Base-by-base conservation (phyloP, 1,140 invertebrate genomes). In the Euura lappo region DNA sequence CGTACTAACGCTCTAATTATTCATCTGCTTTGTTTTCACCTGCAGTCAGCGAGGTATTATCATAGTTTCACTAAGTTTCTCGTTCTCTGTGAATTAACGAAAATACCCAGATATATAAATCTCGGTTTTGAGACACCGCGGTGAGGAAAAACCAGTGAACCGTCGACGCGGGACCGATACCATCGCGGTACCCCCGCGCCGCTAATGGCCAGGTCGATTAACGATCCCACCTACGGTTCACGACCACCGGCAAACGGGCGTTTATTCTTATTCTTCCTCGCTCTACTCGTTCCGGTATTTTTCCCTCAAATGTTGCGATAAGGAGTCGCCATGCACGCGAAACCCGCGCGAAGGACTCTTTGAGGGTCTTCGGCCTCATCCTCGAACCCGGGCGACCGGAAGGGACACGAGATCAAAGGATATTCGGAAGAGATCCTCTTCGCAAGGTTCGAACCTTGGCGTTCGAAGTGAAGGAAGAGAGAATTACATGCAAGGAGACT, bases 131-230 rank as follows among this genome's bases (percentile, higher is more conserved):
- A n/a, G 8, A 8, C 8, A 11, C 8, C 51, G 51, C 6, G 8
- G 3, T 60, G 6, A 60, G 51, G 47, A 60, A 60, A 60, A 60
- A 60, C 8, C 51, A 28, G 28, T 28, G 51, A 8, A 60, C 51
- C 51, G 51, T 11, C 13, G 51, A 28, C 28, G 51, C 51, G 51
- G 13, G 8, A n/a, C 51, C 51, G 51, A 60, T 60, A 60, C 8
- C 51, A 60, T 60, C 51, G 51, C 51, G 10, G 10, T 60, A 8
- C 3, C 51, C 51, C 13, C 51, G 8, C 51, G 6, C 51, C 3
- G 51, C 51, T 60, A 60, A 60, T 60, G 51, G 51, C 10, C 51
- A 8, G 51, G 51, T 60, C 51, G 51, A 60, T 60, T 60, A 60
- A 60, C 51, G 51, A 60, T 60, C 28, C 28, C 13, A 60, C 51